Evolutionary conservation across 2,797 vertebrate genomes (phyloP).

Genomic region (Gallinago nigripennis): DNA sequence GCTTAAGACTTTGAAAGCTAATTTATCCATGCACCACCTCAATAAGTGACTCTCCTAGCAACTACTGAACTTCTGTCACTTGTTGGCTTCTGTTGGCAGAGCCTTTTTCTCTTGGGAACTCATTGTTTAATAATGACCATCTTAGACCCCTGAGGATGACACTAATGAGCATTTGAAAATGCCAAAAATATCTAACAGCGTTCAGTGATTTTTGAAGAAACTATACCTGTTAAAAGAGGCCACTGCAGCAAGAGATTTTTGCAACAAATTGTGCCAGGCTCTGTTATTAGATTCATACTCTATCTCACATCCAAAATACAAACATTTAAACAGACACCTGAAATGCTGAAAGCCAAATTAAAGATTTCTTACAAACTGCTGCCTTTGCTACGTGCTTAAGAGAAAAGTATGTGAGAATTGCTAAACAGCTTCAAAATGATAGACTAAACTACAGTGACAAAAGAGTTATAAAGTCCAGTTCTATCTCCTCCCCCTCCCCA

Average conservation of each 20-base stretch:
- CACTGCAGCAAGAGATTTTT: conserved; percentile 12
- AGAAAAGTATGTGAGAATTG: background rate
- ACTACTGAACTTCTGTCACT: conserved; percentile 76
- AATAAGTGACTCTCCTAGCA: conserved; percentile 63
- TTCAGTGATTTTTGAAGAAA: conserved; percentile 54
- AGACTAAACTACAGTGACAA: background rate
- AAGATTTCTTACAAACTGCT: conserved; percentile 23
- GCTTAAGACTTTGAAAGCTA: conserved; percentile 79
- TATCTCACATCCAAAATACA: conserved; percentile 17
- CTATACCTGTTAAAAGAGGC: conserved; percentile 23
- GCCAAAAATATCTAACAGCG: conserved; percentile 51
- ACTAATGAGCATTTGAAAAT: conserved; percentile 82
- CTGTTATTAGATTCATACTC: background rate
- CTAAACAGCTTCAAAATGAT: background rate
- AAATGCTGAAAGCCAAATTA: conserved; percentile 41
- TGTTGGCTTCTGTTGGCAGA: conserved; percentile 64
- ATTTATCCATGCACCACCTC: conserved; percentile 75
- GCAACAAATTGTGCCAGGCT: conserved; percentile 14
- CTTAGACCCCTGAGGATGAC: conserved; percentile 66
- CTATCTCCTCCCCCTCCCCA: background rate
- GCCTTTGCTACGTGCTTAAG: background rate
- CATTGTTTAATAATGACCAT: conserved; percentile 73
- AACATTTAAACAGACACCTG: conserved; percentile 20
- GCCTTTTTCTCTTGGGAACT: conserved; percentile 58
- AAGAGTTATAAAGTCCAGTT: background rate